Evolutionary conservation across 2,113 vertebrate genomes (phyloP).

Genomic region (Hippocampus mohnikei): DNA sequence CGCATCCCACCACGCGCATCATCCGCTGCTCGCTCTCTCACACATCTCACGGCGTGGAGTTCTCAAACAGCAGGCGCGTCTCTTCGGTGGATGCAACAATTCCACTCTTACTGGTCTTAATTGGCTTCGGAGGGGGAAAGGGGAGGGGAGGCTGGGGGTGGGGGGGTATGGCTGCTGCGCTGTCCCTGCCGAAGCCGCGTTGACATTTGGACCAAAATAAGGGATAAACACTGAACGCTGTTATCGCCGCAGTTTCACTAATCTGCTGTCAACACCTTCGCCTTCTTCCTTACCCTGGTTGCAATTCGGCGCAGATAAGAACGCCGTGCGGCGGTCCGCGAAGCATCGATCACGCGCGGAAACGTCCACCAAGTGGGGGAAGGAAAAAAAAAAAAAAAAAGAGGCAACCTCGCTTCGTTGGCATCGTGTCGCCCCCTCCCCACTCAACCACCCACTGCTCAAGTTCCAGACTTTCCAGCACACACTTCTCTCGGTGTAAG

Average conservation of each 20-base stretch:
- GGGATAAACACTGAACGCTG: neutral
- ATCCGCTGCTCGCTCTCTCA: neutral
- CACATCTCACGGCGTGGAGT: neutral
- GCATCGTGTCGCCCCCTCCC: constrained; percentile 19
- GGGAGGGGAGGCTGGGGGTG: too few species aligned
- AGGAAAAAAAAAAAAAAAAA: constrained; percentile 25
- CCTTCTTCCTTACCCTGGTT: constrained; percentile 20
- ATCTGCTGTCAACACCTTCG: constrained; percentile 35
- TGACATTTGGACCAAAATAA: neutral
- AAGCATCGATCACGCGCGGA: constrained; percentile 56
- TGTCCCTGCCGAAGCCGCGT: neutral
- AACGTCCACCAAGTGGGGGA: constrained; percentile 41
- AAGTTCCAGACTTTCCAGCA: constrained; percentile 68
- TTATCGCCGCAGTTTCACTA: constrained; percentile 23
- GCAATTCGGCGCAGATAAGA: constrained; percentile 45
- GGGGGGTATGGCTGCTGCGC: neutral
- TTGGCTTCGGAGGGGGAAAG: neutral
- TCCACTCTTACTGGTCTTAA: neutral
- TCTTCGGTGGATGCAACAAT: neutral
- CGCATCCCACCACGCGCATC: neutral
- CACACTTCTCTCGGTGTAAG: constrained; percentile 55
- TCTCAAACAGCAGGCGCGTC: neutral
- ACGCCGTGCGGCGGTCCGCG: constrained; percentile 51
- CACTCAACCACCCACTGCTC: constrained; percentile 12
- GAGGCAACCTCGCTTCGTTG: constrained; percentile 27